Evolutionary conservation across 2,113 vertebrate species (phyloP), one percentile per base, ranked within the genome.

Genomic region (Tenebrosternarchus preto): DNA sequence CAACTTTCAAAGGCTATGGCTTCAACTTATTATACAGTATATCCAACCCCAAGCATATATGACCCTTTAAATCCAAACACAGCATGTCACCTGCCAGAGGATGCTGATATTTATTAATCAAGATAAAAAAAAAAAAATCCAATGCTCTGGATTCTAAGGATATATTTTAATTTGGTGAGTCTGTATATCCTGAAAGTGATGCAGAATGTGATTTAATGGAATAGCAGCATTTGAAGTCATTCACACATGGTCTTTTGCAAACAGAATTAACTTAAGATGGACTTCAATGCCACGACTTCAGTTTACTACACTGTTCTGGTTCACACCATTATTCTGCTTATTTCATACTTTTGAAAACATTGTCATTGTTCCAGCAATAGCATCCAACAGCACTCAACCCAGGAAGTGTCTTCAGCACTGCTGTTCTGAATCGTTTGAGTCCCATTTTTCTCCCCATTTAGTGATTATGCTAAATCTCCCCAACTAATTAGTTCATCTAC

Each of bases 321-420:
- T 29, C 5, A 31, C 12, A 17, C 5, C 19, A 29, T 82, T 22
- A 61, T 6, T 29, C 29, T 24, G 50, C 63, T 20, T 16, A 22
- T 53, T 31, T 63, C 33, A 60, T 70, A 72, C 36, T 20, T 29
- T 39, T 25, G 50, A 68, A 24, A 74, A 5, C 50, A 53, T 25
- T 17, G 56, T 31, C 36, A 29, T 36, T 66, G n/a, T n/a, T 72
- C 20, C 27, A 78, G 15, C 43, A 77, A 3, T 2, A 78, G 57
- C 16, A 59, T 43, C 57, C 17, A 39, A 17, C 31, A 27, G 33
- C 36, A 78, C 24, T 16, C 29, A 24, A 70, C 22, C 63, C 43
- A 80, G 46, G 72, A 80, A 80, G 46, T 16, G 29, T 25, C 24
- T 64, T 63, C 25, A 64, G 31, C 17, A 56, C n/a, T 63, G 73